phyloP scores from a whole-genome alignment of 2,888 invertebrate species.

The Notodonta dromedarius region DNA sequence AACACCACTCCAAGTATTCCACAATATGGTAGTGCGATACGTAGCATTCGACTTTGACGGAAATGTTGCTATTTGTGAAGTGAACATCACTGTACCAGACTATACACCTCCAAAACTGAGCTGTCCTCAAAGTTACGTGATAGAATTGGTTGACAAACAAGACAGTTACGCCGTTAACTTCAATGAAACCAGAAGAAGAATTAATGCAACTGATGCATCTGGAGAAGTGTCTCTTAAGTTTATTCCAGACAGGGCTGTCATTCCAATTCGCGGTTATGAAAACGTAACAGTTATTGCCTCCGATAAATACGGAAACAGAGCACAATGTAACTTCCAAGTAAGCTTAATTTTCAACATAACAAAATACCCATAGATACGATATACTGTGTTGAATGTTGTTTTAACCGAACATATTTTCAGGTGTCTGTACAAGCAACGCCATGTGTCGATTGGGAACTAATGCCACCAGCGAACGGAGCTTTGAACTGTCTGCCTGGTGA shows the following conservation, averaged over 20 bases:
- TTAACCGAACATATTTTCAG: slow-evolving; percentile 70
- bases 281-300: slow-evolving; percentile 96
- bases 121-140: slow-evolving; percentile 97
- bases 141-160: slow-evolving; percentile 94
- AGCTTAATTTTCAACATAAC: slow-evolving; percentile 15
- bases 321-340: slow-evolving; percentile 96
- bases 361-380: background rate
- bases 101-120: slow-evolving; percentile 95
- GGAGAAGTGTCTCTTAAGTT: slow-evolving; percentile 94
- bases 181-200: slow-evolving; percentile 93
- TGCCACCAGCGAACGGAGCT: slow-evolving; percentile 94
- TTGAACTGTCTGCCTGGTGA: slow-evolving; percentile 94
- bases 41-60: slow-evolving; percentile 99
- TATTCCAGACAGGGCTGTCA: slow-evolving; percentile 92
- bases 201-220: slow-evolving; percentile 94
- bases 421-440: slow-evolving; percentile 96
- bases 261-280: slow-evolving; percentile 94
- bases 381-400: background rate
- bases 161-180: slow-evolving; percentile 96
- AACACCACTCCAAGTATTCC: slow-evolving; percentile 94
- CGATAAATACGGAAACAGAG: slow-evolving; percentile 94
- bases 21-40: slow-evolving; percentile 96
- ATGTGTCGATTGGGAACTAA: slow-evolving; percentile 97
- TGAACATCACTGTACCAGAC: slow-evolving; percentile 97
- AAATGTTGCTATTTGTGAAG: slow-evolving; percentile 98